Evolutionary conservation across 2,888 invertebrate species (phyloP).

Genomic region (Sesia apiformis): DNA sequence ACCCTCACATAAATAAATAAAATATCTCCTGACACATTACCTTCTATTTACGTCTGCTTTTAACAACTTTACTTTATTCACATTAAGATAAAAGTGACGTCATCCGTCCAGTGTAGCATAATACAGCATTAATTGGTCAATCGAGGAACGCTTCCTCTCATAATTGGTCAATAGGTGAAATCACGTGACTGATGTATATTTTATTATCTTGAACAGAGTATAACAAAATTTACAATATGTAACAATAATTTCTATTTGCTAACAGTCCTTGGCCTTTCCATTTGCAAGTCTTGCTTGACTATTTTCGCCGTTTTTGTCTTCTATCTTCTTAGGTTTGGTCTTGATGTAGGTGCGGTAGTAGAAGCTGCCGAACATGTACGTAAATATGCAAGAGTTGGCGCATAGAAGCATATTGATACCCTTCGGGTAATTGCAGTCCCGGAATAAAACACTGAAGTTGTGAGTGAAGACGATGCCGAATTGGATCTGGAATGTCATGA

Average conservation of each 20-base stretch:
- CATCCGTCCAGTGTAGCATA: too few species aligned
- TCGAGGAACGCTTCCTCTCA: too few species aligned
- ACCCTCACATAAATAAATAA: too few species aligned
- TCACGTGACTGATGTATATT: too few species aligned
- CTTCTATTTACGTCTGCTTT: too few species aligned
- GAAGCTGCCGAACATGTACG: conserved; percentile 86
- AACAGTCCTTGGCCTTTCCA: conserved; percentile 37
- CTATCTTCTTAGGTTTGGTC: conserved; percentile 1
- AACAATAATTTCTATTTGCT: conserved; percentile 12
- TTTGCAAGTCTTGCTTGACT: conserved; percentile 20
- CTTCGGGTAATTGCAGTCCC: conserved; percentile 83
- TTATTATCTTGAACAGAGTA: too few species aligned
- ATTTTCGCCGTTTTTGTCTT: conserved; percentile 17
- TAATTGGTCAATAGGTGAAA: too few species aligned
- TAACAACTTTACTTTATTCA: too few species aligned
- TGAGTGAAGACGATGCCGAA: conserved; percentile 85
- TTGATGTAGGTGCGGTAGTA: conserved; percentile 80
- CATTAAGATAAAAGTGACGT: too few species aligned
- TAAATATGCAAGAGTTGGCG: conserved; percentile 80
- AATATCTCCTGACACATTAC: too few species aligned
- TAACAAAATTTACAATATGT: neutral
- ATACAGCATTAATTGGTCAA: too few species aligned
- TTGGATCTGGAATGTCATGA: conserved; percentile 73
- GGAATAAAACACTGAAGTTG: conserved; percentile 77
- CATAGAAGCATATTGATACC: conserved; percentile 78